These are phyloP conservation scores for Glaucidium brasilianum DNA, from an alignment of 2,113 vertebrate genomes.

Conservation along the genomic window DNA sequence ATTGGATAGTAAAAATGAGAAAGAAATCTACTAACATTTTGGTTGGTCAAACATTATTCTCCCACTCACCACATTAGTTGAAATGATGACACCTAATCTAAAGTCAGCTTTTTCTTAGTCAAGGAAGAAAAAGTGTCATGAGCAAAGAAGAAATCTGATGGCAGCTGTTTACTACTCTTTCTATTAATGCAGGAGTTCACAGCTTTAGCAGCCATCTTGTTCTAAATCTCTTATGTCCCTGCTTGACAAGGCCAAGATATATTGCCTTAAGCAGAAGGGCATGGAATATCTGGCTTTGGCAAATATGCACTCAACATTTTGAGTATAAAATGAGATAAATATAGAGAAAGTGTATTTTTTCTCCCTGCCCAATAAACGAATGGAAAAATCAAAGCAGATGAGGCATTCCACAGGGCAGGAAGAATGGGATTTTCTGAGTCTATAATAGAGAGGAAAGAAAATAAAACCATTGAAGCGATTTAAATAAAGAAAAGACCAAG, in stretches of 20 bases:
- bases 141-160: background rate
- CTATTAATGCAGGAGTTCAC: background rate
- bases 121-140: background rate
- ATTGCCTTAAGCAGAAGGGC: background rate
- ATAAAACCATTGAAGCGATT: background rate
- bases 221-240: background rate
- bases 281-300: background rate
- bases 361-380: rapidly evolving
- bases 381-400: background rate
- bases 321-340: background rate
- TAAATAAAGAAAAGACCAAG: background rate
- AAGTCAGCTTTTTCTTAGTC: background rate
- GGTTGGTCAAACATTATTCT: background rate
- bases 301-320: background rate
- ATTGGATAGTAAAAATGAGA: background rate
- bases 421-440: background rate
- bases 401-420: background rate
- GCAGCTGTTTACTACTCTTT: background rate
- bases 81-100: background rate
- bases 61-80: background rate
- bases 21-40: background rate
- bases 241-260: background rate
- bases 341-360: background rate
- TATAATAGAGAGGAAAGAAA: background rate
- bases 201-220: background rate